Base-by-base conservation (phyloP, 1,140 invertebrate genomes). In the Hestina assimilis region DNA sequence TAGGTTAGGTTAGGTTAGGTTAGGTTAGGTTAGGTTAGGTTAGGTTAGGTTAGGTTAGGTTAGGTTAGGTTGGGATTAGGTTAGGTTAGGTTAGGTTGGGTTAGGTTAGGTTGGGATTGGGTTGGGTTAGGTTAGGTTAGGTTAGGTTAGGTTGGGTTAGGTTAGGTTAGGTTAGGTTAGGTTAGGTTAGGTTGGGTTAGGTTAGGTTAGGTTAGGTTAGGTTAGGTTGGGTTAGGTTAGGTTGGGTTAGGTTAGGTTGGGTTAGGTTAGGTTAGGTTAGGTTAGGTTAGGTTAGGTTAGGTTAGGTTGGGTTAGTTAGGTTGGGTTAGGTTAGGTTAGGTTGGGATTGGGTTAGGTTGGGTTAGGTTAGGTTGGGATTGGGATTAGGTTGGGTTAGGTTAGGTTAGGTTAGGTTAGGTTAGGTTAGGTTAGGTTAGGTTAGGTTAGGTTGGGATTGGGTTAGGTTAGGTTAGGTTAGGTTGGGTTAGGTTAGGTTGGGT, bases 391-490 rank as follows among this genome's bases (percentile, higher is more conserved):
- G 17, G 35, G 35, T 40, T 40, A 40, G 35, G 35, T 40, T 40
- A 40, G 35, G 35, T 40, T 40, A 40, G 35, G 35, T 40, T 40
- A 40, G 35, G 24, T 26, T 26, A 26, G 24, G 24, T 26, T 26
- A 26, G 24, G 24, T 26, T 26, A 26, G 24, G 24, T 26, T 26
- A 26, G 24, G 24, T 26, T 26, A 26, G 24, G 24, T 26, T 26
- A 72, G 60, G 54, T 68, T 72, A 72, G 63, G n/a, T n/a, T n/a
- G n/a, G n/a, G n/a, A n/a, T n/a, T n/a, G n/a, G n/a, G n/a, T n/a
- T n/a, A n/a, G n/a, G 58, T 69, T 72, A 68, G 68, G 54, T 72
- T 67, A 71, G 64, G 48, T 59, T 51, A 50, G 48, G 47, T 51
- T 52, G 52, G 48, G 40, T 59, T 52, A 45, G 47, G 47, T 59